Conservation (phyloP, 2,888 invertebrate species). For the Teleiodes luculella region DNA sequence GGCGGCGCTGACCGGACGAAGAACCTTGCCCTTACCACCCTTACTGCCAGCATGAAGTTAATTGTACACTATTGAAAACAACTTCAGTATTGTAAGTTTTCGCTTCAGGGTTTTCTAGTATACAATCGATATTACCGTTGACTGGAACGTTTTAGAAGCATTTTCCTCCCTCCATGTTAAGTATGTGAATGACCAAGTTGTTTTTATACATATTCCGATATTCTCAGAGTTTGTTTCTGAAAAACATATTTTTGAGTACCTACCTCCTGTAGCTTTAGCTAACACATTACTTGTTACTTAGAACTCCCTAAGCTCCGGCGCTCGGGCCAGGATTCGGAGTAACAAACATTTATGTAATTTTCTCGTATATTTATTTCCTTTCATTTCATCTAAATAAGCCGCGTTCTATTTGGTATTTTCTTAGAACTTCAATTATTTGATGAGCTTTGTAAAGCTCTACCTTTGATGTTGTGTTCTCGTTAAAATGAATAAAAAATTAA, state of each 20-base stretch:
- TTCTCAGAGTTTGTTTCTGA: too few relatives aligned
- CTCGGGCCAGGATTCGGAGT: too few relatives aligned
- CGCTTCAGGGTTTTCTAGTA: neutral
- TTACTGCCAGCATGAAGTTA: conserved; percentile 27
- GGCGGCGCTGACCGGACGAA: conserved; percentile 25
- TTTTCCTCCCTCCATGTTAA: neutral
- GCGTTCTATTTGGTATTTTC: conserved; percentile 25
- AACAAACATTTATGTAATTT: too few relatives aligned
- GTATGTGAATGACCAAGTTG: too few relatives aligned
- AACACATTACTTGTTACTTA: too few relatives aligned
- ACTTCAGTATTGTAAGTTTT: conserved; percentile 20
- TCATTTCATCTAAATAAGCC: conserved; percentile 1
- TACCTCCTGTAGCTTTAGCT: too few relatives aligned
- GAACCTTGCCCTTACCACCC: conserved; percentile 27
- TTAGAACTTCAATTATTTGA: conserved; percentile 34
- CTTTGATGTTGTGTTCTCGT: conserved; percentile 21
- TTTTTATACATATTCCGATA: too few relatives aligned
- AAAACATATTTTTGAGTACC: conserved; percentile 23
- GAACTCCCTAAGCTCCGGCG: too few relatives aligned
- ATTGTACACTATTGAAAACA: conserved; percentile 19
- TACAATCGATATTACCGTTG: neutral
- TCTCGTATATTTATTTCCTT: too few relatives aligned
- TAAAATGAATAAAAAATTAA: neutral
- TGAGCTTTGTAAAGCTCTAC: conserved; percentile 18
- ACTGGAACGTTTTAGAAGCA: too few relatives aligned